Base-by-base conservation (phyloP, 2,888 invertebrate species). In the Heteromyza rotundicornis region DNA sequence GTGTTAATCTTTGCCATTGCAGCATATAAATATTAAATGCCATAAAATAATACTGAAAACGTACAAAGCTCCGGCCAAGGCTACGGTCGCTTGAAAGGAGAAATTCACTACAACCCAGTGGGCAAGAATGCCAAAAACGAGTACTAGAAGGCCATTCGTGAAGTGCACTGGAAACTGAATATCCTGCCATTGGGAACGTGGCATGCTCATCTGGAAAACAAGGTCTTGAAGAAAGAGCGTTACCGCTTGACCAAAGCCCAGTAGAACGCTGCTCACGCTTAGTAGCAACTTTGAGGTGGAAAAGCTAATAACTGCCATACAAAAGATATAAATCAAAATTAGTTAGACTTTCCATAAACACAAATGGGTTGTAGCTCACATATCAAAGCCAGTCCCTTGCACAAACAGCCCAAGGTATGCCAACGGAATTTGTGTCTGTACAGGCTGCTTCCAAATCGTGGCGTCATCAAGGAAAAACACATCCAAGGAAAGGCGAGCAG, bases 401-500 rank as follows among this genome's bases (percentile, higher is more conserved):
- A 79, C 40, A 80, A 68, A 64, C 81, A 82, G 36, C 82, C 82
- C 58, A 82, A 61, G 0, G 79, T 79, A 65, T 81, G 80, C 82
- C 82, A 82, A 40, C 81, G 75, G 20, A 79, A 71, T 64, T 82
- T 81, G 12, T 75, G 74, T 56, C 81, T 82, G 58, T 77, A 76
- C 2, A 82, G 72, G 7, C 78, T 80, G 32, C 53, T 75, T 1
- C 82, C 82, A 60, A 82, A 82, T 8, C 82, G 78, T 1, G 83
- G 82, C 20, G 82, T 82, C 83, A 82, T 82, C 68, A 82, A 67
- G 1, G 82, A 80, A 63, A 82, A 82, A 68, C 82, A 82, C 82
- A 82, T 83, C 82, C 82, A 82, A 1, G 82, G 82, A 61, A 82
- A 82, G n/a, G 83, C 82, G n/a, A 82, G 67, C 57, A 82, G 65